Evolutionary conservation across 2,888 invertebrate genomes (phyloP).

Genomic region (Seira musarum): DNA sequence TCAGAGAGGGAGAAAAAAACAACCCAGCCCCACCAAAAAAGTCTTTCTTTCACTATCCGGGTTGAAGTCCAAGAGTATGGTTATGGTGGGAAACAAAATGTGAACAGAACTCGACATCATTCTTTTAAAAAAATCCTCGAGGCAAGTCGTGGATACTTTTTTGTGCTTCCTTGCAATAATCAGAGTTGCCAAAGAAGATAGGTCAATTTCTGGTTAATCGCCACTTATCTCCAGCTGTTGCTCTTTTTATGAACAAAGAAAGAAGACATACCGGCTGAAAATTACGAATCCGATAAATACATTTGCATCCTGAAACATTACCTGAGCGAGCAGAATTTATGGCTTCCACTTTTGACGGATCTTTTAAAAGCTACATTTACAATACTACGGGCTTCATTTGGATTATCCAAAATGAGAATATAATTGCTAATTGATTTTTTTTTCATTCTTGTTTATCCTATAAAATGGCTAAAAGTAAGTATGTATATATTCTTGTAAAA

Average conservation of each 20-base stretch:
- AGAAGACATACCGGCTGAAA: neutral
- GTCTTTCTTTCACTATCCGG: slow-evolving; percentile 49
- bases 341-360: too few species aligned
- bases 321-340: neutral
- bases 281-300: too few species aligned
- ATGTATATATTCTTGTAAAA: too few species aligned
- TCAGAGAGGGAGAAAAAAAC: slow-evolving; percentile 58
- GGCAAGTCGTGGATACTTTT: slow-evolving; percentile 51
- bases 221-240: slow-evolving; percentile 55
- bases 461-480: too few species aligned
- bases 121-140: slow-evolving; percentile 30
- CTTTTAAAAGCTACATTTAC: too few species aligned
- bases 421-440: neutral
- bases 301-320: too few species aligned
- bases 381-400: neutral
- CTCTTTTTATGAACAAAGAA: too few species aligned
- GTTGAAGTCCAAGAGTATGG: slow-evolving; percentile 39
- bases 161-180: slow-evolving; percentile 37
- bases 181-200: too few species aligned
- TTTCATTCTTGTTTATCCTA: neutral
- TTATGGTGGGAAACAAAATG: slow-evolving; percentile 48
- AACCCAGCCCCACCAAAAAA: slow-evolving; percentile 13
- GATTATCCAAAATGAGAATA: neutral
- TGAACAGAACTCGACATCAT: slow-evolving; percentile 20
- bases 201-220: slow-evolving; percentile 51